A percentile compares a stretch with the other conserved stretches of the same genome.
Evolutionary conservation across 2,888 invertebrate genomes (phyloP).

Genomic region (Phortica magna): DNA sequence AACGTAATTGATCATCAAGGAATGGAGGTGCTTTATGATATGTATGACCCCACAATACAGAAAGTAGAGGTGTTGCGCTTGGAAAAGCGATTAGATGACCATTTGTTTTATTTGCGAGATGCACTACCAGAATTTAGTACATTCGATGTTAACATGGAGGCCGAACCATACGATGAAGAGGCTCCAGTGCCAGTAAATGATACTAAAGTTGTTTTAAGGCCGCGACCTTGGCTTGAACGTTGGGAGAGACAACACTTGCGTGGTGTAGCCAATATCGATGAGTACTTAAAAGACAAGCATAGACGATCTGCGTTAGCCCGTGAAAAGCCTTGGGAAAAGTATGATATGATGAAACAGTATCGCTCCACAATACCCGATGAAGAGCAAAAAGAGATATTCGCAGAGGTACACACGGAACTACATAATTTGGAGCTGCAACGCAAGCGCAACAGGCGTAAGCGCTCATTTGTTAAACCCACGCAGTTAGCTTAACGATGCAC

Average conservation of each 20-base stretch:
- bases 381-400: conserved; percentile 91
- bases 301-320: conserved; percentile 80
- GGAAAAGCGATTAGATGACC: conserved; percentile 94
- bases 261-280: conserved; percentile 84
- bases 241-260: conserved; percentile 90
- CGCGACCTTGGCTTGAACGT: conserved; percentile 92
- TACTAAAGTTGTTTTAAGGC: conserved; percentile 85
- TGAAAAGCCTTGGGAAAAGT: conserved; percentile 91
- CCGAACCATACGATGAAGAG: conserved; percentile 88
- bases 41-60: conserved; percentile 96
- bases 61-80: conserved; percentile 93
- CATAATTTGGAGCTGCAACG: conserved; percentile 85
- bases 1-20: conserved; percentile 96
- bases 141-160: conserved; percentile 94
- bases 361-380: conserved; percentile 92
- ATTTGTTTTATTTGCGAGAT: conserved; percentile 92
- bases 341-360: conserved; percentile 96
- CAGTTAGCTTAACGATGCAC: conserved; percentile 75
- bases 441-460: conserved; percentile 82
- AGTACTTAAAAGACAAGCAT: conserved; percentile 80
- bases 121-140: conserved; percentile 94
- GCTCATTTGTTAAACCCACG: conserved; percentile 81
- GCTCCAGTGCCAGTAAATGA: conserved; percentile 88
- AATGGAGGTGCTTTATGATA: conserved; percentile 82
- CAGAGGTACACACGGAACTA: conserved; percentile 88